Evolutionary conservation across 2,888 invertebrate species (phyloP).

Genomic region (Tuberolachnus salignus): DNA sequence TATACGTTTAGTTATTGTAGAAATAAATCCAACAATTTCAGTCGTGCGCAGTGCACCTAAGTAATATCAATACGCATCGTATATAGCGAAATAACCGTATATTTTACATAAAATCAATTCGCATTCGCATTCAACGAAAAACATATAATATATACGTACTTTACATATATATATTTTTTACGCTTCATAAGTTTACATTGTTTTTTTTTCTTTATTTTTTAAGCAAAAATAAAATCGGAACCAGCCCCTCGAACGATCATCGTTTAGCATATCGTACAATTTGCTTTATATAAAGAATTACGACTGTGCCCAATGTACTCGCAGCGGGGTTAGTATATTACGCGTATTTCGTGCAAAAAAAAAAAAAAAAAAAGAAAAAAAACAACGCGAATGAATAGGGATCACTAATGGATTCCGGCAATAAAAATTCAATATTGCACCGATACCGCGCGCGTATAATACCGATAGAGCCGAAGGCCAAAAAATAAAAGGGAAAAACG

Average conservation of each 20-base stretch:
- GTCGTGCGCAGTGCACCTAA: too few relatives aligned
- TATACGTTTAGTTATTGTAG: too few relatives aligned
- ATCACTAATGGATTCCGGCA: slow-evolving; percentile 55
- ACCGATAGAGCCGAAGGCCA: slow-evolving; percentile 11
- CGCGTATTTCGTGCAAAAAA: neutral
- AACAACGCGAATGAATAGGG: slow-evolving; percentile 55
- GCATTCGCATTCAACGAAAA: slow-evolving; percentile 1
- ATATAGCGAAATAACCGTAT: neutral
- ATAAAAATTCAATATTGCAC: slow-evolving; percentile 56
- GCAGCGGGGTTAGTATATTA: slow-evolving; percentile 13
- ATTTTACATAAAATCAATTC: slow-evolving; percentile 14
- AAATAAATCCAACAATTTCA: too few relatives aligned
- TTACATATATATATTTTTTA: slow-evolving; percentile 20
- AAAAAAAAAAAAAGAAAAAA: slow-evolving; percentile 23
- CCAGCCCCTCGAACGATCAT: slow-evolving; percentile 27
- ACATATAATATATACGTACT: neutral
- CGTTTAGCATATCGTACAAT: slow-evolving; percentile 53
- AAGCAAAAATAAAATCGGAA: slow-evolving; percentile 12
- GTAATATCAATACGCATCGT: neutral
- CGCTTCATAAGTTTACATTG: slow-evolving; percentile 44
- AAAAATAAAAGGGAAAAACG: slow-evolving; percentile 44
- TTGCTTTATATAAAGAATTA: slow-evolving; percentile 49
- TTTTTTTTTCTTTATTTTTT: slow-evolving; percentile 35
- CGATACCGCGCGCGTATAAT: slow-evolving; percentile 30
- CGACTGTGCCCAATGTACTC: neutral